Evolutionary conservation across 2,113 vertebrate genomes (phyloP).

Genomic region (Mormyrus lacerda): DNA sequence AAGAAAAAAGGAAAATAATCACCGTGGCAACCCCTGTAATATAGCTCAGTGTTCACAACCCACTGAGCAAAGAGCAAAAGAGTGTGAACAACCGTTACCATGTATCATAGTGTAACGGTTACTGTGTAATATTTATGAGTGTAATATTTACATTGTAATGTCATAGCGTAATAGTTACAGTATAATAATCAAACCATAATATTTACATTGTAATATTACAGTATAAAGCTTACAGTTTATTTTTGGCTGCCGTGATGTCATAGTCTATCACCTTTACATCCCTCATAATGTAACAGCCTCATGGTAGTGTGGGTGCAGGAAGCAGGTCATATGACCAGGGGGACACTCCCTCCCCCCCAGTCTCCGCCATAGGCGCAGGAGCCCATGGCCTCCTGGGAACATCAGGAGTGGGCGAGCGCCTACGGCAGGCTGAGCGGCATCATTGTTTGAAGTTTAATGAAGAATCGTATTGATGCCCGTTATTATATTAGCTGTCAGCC

Average conservation of each 20-base stretch:
- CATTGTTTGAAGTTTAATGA: not conserved
- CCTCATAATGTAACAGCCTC: not conserved
- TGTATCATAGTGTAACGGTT: not conserved
- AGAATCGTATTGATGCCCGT: not conserved
- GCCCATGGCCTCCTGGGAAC: not conserved
- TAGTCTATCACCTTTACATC: not conserved
- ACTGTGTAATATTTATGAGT: not conserved
- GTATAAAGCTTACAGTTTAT: not conserved
- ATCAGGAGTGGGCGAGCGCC: not conserved
- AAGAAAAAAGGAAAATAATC: not conserved
- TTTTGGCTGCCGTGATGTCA: not conserved
- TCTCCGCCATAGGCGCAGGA: not conserved
- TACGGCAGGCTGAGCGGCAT: not conserved
- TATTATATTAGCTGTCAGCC: constrained; percentile 6
- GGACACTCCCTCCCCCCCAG: not conserved
- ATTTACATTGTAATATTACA: not conserved
- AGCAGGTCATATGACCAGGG: not conserved
- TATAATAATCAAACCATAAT: not conserved
- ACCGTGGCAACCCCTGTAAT: not conserved
- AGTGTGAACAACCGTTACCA: not conserved
- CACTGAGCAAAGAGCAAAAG: not conserved
- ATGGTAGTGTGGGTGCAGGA: not conserved
- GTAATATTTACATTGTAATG: not conserved
- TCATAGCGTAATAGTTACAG: not conserved
- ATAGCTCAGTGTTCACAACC: not conserved